Evolutionary conservation across 2,797 vertebrate genomes (phyloP), one percentile per base, ranked within the genome.

Genomic region (Cyprinella venusta): DNA sequence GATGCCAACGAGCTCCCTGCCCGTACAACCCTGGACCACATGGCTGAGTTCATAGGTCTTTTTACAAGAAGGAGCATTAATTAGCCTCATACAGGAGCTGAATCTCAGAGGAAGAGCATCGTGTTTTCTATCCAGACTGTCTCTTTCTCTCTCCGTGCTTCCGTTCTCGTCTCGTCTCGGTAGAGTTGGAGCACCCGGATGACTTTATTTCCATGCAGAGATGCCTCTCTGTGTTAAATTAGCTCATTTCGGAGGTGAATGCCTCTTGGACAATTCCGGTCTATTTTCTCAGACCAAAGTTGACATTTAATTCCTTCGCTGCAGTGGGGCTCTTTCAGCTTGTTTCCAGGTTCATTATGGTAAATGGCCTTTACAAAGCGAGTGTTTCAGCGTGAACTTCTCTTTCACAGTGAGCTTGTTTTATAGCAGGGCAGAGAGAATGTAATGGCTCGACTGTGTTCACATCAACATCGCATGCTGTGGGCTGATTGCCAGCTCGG

Each of bases 291-390:
- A 85, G 90, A 90, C 78, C 70, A 38, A 86, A 88, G 86, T 90
- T 93, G 90, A 93, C 93, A 94, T 94, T 94, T 92, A 87, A 92
- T 92, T 92, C 87, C 84, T 88, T 87, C 83, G 82, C 80, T 90
- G 76, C 83, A 76, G 87, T 81, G 78, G 78, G 72, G 85, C 42
- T 75, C 86, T 82, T 86, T 85, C 85, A 76, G 79, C 84, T 64
- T 42, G 77, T 89, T 91, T 88, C 83, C 87, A 71, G 81, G 87
- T 86, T 91, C 85, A 91, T 92, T 91, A 88, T 84, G 84, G 84
- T 89, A 84, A 86, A 86, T 91, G 90, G 89, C 89, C 87, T 88
- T 88, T 85, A 79, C 82, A 54, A 84, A 89, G 67, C 63, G 33
- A 59, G n/a, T 76, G 77, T 80, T 85, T 85, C 85, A 86, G 87